Base-by-base conservation (phyloP, 2,797 vertebrate species). In the Rhinatrema bivittatum region DNA sequence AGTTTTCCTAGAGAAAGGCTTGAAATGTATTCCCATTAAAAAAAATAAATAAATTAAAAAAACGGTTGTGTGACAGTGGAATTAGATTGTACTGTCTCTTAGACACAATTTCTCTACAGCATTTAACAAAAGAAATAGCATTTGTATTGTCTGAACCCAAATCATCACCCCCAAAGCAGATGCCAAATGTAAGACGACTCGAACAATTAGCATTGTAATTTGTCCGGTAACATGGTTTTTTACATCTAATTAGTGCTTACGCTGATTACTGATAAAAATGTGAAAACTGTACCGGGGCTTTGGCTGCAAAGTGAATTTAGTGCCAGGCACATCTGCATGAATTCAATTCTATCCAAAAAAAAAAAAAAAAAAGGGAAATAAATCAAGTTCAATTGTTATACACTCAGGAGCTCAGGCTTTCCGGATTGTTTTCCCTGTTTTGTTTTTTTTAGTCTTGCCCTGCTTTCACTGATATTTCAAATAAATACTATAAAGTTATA, bases 241-340 rank as follows among this genome's bases (percentile, higher is more conserved):
- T 65, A 76, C 76, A 81, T 76, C 79, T 84, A 82, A 84, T 84
- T 81, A 81, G 77, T 65, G 72, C 74, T 79, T 82, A 74, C 76
- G 76, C 69, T 65, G 75, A 74, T 78, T 69, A 54, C 72, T 82
- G 78, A 78, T 74, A 80, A 76, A 85, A 81, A 84, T 79, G 76
- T 78, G 76, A 81, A 85, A 77, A 81, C 70, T 50, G 53, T 73
- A 81, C 74, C 70, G 78, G n/a, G 78, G 76, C 85, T 81, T 76
- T 79, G 80, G 83, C 82, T 83, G 79, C 82, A 68, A 85, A 84
- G 82, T 81, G 81, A 81, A 84, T 85, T 84, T 84, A 80, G 78
- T 81, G 79, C 70, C 78, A 76, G 72, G 69, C 77, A 76, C 78
- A 84, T 82, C 77, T 80, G 82, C 81, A 81, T 82, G 76, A 76